Evolutionary conservation across 2,797 vertebrate species (phyloP).

Genomic region (Liparis tanakae): DNA sequence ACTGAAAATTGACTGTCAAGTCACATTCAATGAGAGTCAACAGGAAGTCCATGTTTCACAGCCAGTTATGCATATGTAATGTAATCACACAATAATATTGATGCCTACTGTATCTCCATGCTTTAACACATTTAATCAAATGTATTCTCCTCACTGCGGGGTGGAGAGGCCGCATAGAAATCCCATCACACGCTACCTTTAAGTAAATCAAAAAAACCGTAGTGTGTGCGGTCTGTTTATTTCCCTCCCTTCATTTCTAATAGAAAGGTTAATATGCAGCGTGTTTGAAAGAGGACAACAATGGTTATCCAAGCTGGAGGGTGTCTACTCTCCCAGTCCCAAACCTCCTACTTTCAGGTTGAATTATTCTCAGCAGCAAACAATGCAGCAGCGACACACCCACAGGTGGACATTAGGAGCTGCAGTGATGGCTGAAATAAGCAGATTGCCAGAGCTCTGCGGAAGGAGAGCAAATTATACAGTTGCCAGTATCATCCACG

Average conservation of each 20-base stretch:
- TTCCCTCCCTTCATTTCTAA: slow-evolving; percentile 12
- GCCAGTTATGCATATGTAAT: slow-evolving; percentile 67
- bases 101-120: slow-evolving; percentile 65
- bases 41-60: slow-evolving; percentile 50
- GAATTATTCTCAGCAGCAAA: slow-evolving; percentile 24
- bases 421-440: neutral
- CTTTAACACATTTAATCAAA: slow-evolving; percentile 80
- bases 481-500: slow-evolving; percentile 3
- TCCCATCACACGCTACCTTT: slow-evolving; percentile 31
- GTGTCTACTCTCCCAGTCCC: slow-evolving; percentile 15
- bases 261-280: slow-evolving; percentile 36
- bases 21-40: slow-evolving; percentile 57
- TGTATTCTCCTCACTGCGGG: slow-evolving; percentile 57
- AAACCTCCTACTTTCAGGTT: slow-evolving; percentile 21
- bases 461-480: neutral
- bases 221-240: slow-evolving; percentile 35
- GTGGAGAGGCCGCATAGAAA: slow-evolving; percentile 36
- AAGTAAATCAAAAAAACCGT: slow-evolving; percentile 41
- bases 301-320: slow-evolving; percentile 16
- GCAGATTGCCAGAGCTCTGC: slow-evolving; percentile 12
- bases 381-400: slow-evolving; percentile 19
- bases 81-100: slow-evolving; percentile 77
- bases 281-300: slow-evolving; percentile 29
- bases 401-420: slow-evolving; percentile 19
- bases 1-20: slow-evolving; percentile 42